A percentile compares a stretch with the other conserved stretches of the same genome.
phyloP scores from a whole-genome alignment of 2,797 vertebrate genomes.

The Eleutherodactylus coqui region DNA sequence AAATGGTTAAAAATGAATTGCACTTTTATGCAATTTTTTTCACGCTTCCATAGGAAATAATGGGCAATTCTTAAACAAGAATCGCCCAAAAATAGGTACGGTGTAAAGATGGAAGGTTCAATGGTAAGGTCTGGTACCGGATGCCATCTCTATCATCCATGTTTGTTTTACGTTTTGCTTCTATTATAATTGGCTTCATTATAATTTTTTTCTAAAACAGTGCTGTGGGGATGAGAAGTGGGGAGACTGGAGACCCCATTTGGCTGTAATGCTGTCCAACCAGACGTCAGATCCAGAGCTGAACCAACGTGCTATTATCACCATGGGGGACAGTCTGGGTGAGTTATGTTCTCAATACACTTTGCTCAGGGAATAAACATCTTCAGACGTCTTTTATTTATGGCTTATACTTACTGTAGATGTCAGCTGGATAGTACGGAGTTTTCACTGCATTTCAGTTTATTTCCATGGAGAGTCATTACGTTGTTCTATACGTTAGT shows the following conservation, averaged over 20 bases:
- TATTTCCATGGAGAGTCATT: background rate
- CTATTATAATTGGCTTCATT: background rate
- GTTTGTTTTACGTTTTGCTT: background rate
- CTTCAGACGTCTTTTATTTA: background rate
- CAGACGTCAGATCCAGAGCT: constrained; percentile 76
- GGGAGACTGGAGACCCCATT: constrained; percentile 91
- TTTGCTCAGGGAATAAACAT: background rate
- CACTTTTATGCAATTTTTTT: too few species aligned
- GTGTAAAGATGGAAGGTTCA: background rate
- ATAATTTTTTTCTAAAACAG: constrained; percentile 65
- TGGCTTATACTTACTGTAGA: background rate
- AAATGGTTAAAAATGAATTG: too few species aligned
- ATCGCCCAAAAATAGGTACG: too few species aligned
- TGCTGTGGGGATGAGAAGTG: constrained; percentile 79
- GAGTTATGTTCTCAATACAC: constrained; percentile 51
- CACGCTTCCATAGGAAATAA: too few species aligned
- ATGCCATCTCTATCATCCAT: background rate
- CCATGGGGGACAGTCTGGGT: constrained; percentile 90
- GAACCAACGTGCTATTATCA: constrained; percentile 78
- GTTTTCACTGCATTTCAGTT: background rate
- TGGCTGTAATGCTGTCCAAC: constrained; percentile 90
- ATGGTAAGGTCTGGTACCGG: too few species aligned
- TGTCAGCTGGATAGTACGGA: background rate
- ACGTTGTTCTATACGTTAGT: too few species aligned
- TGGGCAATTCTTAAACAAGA: too few species aligned